Evolutionary conservation across 2,888 invertebrate species (phyloP).

Genomic region (Pegoplata infirma): DNA sequence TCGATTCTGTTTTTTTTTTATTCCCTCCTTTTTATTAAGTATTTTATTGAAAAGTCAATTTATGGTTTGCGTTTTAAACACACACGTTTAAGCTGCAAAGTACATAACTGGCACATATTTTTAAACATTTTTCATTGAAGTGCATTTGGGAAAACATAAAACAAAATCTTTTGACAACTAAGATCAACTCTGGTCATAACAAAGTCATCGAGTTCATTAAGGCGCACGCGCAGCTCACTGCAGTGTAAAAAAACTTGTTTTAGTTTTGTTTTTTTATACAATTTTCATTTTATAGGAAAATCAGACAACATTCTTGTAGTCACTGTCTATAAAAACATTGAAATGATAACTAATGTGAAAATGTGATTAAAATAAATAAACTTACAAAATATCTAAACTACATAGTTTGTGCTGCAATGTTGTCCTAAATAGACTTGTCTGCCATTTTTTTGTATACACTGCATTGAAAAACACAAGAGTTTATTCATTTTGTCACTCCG

Average conservation of each 20-base stretch:
- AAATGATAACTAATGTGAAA: not conserved
- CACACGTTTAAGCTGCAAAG: slow-evolving; percentile 30
- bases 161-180: slow-evolving; percentile 56
- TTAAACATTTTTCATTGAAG: slow-evolving; percentile 43
- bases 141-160: slow-evolving; percentile 55
- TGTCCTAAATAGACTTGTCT: too few species aligned
- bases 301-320: not conserved
- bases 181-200: slow-evolving; percentile 55
- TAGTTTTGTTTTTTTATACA: too few species aligned
- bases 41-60: slow-evolving; percentile 47
- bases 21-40: slow-evolving; percentile 40
- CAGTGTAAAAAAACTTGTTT: not conserved
- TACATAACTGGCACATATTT: slow-evolving; percentile 40
- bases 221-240: slow-evolving; percentile 46
- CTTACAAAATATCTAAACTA: too few species aligned
- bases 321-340: too few species aligned
- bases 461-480: too few species aligned
- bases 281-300: not conserved
- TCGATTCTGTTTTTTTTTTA: slow-evolving; percentile 35
- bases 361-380: not conserved
- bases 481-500: too few species aligned
- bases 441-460: too few species aligned
- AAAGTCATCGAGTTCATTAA: slow-evolving; percentile 54
- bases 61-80: slow-evolving; percentile 25
- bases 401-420: too few species aligned